Conservation (phyloP, 2,888 invertebrate genomes). For the Lasioglossum malachurum region DNA sequence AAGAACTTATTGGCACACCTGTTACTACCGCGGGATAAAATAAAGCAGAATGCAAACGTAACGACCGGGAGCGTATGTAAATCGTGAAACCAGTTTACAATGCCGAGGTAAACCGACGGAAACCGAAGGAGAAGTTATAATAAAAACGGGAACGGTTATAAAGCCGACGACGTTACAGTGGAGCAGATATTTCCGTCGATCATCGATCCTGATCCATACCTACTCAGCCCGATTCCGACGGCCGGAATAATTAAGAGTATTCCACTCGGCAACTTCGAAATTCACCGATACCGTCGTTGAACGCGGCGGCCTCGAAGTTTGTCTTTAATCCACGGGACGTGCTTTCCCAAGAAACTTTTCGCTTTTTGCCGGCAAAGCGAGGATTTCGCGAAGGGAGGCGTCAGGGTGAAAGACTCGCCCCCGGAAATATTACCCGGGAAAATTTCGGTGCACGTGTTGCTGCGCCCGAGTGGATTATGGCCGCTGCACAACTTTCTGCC, state of each 20-base stretch:
- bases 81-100: slow-evolving; percentile 2
- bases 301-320: not conserved
- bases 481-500: slow-evolving; percentile 8
- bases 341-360: slow-evolving; percentile 19
- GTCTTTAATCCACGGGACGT: slow-evolving; percentile 33
- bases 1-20: too few relatives aligned
- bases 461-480: slow-evolving; percentile 25
- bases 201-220: not conserved
- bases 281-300: slow-evolving; percentile 29
- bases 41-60: not conserved
- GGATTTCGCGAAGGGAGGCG: slow-evolving; percentile 5
- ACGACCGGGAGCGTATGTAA: not conserved
- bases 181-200: not conserved
- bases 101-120: not conserved
- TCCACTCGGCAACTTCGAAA: slow-evolving; percentile 30
- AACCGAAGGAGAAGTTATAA: not conserved
- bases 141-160: not conserved
- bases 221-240: not conserved
- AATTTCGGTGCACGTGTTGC: slow-evolving; percentile 30
- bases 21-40: not conserved
- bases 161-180: not conserved
- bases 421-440: slow-evolving; percentile 28
- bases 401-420: slow-evolving; percentile 23
- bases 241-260: slow-evolving; percentile 11
- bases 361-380: not conserved